Evolutionary conservation across 2,113 vertebrate species (phyloP).

Genomic region (Lophotis ruficrista): DNA sequence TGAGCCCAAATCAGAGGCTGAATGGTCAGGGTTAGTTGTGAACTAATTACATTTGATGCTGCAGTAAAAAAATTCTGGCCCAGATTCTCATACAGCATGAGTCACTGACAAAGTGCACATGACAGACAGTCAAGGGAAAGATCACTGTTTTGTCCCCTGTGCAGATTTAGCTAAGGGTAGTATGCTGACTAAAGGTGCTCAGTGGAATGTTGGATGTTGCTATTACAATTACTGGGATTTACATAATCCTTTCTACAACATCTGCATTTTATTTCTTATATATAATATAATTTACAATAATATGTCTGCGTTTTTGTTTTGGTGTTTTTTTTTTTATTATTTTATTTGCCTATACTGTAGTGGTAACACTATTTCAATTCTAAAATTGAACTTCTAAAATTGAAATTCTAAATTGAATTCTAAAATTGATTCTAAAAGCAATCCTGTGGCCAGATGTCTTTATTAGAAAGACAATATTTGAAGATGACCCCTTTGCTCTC

Average conservation of each 20-base stretch:
- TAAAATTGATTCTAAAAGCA: not conserved
- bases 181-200: not conserved
- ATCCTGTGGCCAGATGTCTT: not conserved
- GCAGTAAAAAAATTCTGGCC: not conserved
- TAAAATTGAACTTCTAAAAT: no score
- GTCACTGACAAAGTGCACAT: not conserved
- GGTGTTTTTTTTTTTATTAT: not conserved
- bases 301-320: not conserved
- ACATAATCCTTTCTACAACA: not conserved
- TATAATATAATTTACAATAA: not conserved
- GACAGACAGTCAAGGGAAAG: not conserved
- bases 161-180: not conserved
- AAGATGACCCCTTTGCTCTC: not conserved
- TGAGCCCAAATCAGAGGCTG: not conserved
- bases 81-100: not conserved
- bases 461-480: not conserved
- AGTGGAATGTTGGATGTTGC: not conserved
- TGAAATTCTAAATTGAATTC: no score
- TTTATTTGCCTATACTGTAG: not conserved
- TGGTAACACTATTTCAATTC: not conserved
- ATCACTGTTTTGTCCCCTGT: not conserved
- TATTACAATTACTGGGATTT: not conserved
- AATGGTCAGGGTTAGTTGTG: not conserved
- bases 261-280: not conserved
- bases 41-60: not conserved